Evolutionary conservation across 2,888 invertebrate species (phyloP).

Genomic region (Elmis aenea): DNA sequence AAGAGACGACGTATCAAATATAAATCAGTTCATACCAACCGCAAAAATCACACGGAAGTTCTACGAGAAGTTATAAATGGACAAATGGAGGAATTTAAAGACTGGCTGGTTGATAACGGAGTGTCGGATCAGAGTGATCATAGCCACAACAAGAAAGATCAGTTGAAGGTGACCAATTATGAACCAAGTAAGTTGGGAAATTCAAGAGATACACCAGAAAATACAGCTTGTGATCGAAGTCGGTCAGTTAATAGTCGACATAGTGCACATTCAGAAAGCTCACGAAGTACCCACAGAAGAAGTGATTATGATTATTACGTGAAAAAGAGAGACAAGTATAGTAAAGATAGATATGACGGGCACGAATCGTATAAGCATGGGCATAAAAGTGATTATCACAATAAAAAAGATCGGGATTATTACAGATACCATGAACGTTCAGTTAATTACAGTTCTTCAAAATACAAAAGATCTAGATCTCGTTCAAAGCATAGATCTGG

Average conservation of each 20-base stretch:
- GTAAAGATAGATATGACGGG: constrained; percentile 2
- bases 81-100: constrained; percentile 46
- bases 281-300: constrained; percentile 6
- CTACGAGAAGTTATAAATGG: constrained; percentile 56
- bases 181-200: constrained; percentile 4
- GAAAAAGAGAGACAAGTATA: constrained; percentile 1
- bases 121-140: not conserved
- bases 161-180: constrained; percentile 2
- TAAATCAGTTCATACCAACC: constrained; percentile 51
- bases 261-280: constrained; percentile 14
- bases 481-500: too few relatives aligned
- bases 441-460: too few relatives aligned
- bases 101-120: constrained; percentile 29
- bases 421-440: not conserved
- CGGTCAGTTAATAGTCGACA: constrained; percentile 10
- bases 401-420: not conserved
- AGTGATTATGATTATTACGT: constrained; percentile 1
- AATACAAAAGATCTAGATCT: too few relatives aligned
- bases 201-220: constrained; percentile 4
- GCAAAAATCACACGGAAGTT: constrained; percentile 55
- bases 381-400: too few relatives aligned
- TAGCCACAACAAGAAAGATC: not conserved
- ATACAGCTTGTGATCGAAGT: constrained; percentile 6
- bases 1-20: constrained; percentile 57
- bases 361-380: not conserved